Evolutionary conservation across 2,888 invertebrate species (phyloP).

Genomic region (Rhagonycha lutea): DNA sequence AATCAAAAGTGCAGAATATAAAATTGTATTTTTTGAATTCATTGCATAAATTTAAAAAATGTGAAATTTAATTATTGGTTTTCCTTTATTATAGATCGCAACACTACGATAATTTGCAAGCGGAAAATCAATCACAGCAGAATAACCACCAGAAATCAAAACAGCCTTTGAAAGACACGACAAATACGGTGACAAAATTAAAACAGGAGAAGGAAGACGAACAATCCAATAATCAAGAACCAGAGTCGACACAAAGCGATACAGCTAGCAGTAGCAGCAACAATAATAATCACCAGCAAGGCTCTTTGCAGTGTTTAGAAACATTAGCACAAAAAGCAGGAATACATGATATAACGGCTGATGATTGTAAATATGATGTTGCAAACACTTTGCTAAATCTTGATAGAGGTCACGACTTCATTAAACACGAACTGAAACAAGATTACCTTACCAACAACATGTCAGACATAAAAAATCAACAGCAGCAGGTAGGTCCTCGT

Average conservation of each 20-base stretch:
- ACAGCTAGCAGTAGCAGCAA: conserved; percentile 26
- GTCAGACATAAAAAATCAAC: conserved; percentile 51
- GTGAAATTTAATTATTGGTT: conserved; percentile 57
- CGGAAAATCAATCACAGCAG: conserved; percentile 41
- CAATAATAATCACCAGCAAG: conserved; percentile 45
- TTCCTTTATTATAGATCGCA: conserved; percentile 62
- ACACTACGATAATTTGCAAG: conserved; percentile 64
- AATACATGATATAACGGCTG: conserved; percentile 65
- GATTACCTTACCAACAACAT: conserved; percentile 41
- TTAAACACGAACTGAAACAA: conserved; percentile 33
- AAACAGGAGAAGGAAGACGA: conserved; percentile 47
- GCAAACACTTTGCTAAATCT: conserved; percentile 67
- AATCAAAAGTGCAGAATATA: neutral
- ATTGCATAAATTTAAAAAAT: neutral
- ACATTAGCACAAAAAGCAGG: conserved; percentile 75
- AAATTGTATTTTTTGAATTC: neutral
- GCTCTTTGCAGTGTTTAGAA: conserved; percentile 70
- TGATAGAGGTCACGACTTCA: conserved; percentile 59
- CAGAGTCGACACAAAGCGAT: conserved; percentile 50
- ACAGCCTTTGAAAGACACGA: conserved; percentile 54
- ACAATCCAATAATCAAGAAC: conserved; percentile 45
- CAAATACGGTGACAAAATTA: conserved; percentile 45
- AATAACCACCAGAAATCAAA: conserved; percentile 42
- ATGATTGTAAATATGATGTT: conserved; percentile 73
- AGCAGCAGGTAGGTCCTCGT: conserved; percentile 31